Evolutionary conservation across 1,140 invertebrate genomes (phyloP).

Genomic region (Pseudomyrmex dendroicus): DNA sequence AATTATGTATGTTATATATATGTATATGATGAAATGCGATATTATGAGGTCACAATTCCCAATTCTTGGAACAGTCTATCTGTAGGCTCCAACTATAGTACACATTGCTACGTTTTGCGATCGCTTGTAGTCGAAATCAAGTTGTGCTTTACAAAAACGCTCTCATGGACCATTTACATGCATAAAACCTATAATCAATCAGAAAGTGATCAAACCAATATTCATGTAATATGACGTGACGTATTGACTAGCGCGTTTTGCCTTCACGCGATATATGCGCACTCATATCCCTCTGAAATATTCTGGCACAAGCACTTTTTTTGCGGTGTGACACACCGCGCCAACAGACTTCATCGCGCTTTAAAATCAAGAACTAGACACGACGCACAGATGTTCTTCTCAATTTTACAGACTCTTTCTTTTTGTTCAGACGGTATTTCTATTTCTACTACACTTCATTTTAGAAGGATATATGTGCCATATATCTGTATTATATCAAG

Average conservation of each 20-base stretch:
- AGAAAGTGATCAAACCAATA: conserved; percentile 32
- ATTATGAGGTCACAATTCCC: conserved; percentile 26
- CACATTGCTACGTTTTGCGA: conserved; percentile 34
- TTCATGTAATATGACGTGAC: conserved; percentile 36
- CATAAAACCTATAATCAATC: conserved; percentile 5
- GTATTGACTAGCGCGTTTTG: conserved; percentile 59
- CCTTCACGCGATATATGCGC: not conserved
- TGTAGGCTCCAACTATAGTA: conserved; percentile 49
- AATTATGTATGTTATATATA: conserved; percentile 6
- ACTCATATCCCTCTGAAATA: conserved; percentile 24
- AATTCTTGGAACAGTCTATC: conserved; percentile 54
- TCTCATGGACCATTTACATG: not conserved
- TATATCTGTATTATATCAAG: conserved; percentile 16
- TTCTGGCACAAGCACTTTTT: not conserved
- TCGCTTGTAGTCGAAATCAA: conserved; percentile 35
- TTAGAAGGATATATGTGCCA: conserved; percentile 38
- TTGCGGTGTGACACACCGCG: not conserved
- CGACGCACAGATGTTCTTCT: not conserved
- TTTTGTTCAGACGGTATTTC: not conserved
- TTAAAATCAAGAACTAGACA: not conserved
- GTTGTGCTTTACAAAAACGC: conserved; percentile 14
- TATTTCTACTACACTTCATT: not conserved
- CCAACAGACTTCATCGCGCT: not conserved
- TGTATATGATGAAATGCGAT: conserved; percentile 41
- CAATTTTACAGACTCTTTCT: not conserved